Percentiles rank a stretch among this genome's conserved stretches.
Conservation (phyloP, 2,797 vertebrate genomes). For the Betta splendens region DNA sequence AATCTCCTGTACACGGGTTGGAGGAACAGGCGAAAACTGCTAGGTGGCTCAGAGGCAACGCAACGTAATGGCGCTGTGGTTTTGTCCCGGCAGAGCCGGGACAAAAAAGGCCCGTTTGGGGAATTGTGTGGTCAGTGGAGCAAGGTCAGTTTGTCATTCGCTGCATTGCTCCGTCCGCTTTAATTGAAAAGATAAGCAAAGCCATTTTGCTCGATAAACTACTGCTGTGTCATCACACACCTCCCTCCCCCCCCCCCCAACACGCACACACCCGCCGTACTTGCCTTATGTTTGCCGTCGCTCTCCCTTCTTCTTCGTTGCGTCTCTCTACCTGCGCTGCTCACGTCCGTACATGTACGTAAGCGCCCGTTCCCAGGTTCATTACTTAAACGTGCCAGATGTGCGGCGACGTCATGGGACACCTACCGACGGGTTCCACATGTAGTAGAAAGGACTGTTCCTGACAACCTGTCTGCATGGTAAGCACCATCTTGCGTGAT, state of each 20-base stretch:
- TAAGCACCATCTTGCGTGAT: conserved; percentile 14
- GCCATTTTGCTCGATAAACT: conserved; percentile 70
- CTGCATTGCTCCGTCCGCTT: conserved; percentile 67
- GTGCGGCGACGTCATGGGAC: conserved; percentile 12
- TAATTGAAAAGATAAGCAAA: conserved; percentile 77
- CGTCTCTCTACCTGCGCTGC: conserved; percentile 4
- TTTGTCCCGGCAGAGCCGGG: conserved; percentile 41
- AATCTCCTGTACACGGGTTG: conserved; percentile 67
- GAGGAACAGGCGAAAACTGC: conserved; percentile 45
- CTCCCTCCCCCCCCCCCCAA: conserved; percentile 27
- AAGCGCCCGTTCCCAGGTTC: background rate
- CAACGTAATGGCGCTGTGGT: conserved; percentile 43
- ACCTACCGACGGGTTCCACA: conserved; percentile 13
- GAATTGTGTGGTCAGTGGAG: conserved; percentile 57
- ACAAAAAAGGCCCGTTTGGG: conserved; percentile 40
- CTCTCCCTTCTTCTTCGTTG: background rate
- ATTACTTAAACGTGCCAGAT: conserved; percentile 12
- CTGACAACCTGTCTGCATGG: conserved; percentile 13
- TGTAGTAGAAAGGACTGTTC: conserved; percentile 5
- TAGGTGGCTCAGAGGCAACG: conserved; percentile 46
- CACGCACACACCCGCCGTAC: conserved; percentile 40
- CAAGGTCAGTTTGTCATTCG: conserved; percentile 67
- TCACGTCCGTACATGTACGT: too few relatives aligned
- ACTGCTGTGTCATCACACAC: conserved; percentile 66
- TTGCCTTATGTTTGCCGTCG: conserved; percentile 26